Conservation (phyloP, 2,113 vertebrate genomes). For the Jaculus jaculus region DNA sequence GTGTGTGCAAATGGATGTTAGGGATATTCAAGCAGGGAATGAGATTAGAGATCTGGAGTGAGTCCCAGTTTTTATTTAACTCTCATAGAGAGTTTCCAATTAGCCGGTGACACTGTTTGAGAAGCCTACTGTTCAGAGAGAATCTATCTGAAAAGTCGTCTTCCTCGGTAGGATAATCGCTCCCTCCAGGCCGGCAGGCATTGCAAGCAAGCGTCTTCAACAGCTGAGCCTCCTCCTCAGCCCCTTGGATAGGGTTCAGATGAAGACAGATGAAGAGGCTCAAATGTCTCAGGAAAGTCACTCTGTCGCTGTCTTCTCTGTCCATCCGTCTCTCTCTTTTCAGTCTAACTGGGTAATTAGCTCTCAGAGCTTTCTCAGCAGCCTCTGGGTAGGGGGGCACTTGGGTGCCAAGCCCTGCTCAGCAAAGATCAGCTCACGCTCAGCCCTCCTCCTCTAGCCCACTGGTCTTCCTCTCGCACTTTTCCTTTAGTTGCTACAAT, state of each 20-base stretch:
- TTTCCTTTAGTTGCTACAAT: neutral
- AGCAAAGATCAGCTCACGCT: neutral
- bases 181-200: neutral
- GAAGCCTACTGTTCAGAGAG: conserved; percentile 23
- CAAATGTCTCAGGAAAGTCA: neutral
- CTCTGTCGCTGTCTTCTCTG: accelerated
- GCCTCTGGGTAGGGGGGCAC: neutral
- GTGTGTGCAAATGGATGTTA: neutral
- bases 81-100: conserved; percentile 18
- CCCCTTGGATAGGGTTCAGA: neutral
- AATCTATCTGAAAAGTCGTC: conserved; percentile 21
- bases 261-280: neutral
- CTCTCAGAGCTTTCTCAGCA: conserved; percentile 1
- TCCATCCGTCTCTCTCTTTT: neutral
- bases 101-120: neutral
- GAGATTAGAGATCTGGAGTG: neutral
- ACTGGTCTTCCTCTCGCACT: neutral
- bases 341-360: neutral
- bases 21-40: neutral
- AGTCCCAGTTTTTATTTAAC: conserved; percentile 34
- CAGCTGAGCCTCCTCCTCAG: too few relatives aligned
- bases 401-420: neutral
- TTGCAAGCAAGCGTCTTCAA: neutral
- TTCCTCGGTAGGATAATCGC: neutral
- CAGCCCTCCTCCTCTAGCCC: neutral